Conservation (phyloP, 2,797 vertebrate species). For the Enteromius fasciolatus region DNA sequence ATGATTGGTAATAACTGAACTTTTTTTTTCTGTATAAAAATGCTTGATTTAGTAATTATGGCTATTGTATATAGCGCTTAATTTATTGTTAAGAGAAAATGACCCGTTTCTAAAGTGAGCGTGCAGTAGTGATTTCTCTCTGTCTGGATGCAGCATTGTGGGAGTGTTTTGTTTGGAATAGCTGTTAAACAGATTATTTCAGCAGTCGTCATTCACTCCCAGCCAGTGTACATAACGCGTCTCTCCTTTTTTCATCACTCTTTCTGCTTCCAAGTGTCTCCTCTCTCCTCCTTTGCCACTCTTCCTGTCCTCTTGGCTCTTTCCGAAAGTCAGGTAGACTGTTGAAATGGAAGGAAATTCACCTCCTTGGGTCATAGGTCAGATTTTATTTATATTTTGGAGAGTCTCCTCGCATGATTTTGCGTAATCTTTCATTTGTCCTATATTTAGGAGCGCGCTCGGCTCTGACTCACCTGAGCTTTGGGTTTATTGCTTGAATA, state of each 20-base stretch:
- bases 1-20: neutral
- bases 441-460: neutral
- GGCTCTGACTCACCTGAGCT: conserved; percentile 5
- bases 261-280: conserved; percentile 51
- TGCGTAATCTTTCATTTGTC: neutral
- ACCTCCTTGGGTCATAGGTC: conserved; percentile 1
- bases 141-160: conserved; percentile 18
- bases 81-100: neutral
- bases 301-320: neutral
- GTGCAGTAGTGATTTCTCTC: neutral
- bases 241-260: conserved; percentile 38
- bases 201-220: conserved; percentile 42
- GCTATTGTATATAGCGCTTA: neutral
- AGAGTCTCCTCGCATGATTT: neutral
- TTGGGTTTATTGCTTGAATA: neutral
- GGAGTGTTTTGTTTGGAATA: conserved; percentile 38
- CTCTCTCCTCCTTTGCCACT: conserved; percentile 8
- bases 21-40: neutral
- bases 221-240: conserved; percentile 46
- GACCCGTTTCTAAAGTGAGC: neutral
- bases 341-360: conserved; percentile 10
- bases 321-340: conserved; percentile 4
- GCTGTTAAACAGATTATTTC: conserved; percentile 49
- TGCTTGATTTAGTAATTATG: neutral
- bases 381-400: neutral